Evolutionary conservation across 1,140 invertebrate species (phyloP).

Genomic region (Leguminivora glycinivorella): DNA sequence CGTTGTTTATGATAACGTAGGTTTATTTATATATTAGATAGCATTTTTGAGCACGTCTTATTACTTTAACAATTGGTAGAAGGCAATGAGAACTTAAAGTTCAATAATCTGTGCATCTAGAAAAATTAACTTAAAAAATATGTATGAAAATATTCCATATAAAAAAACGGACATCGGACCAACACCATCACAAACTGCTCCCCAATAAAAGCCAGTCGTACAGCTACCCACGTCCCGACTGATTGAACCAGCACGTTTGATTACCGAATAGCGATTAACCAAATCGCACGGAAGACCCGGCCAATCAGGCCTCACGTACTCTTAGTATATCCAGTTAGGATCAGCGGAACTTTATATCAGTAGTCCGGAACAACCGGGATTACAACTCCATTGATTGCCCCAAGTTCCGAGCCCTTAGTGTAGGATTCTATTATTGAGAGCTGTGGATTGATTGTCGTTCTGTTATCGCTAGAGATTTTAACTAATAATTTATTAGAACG

Average conservation of each 20-base stretch:
- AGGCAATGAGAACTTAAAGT: no score
- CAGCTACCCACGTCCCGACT: not conserved
- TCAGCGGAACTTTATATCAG: slow-evolving; percentile 51
- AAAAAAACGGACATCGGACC: not conserved
- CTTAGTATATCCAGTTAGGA: slow-evolving; percentile 39
- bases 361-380: slow-evolving; percentile 39
- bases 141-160: no score
- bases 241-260: slow-evolving; percentile 39
- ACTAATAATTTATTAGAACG: no score
- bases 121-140: no score
- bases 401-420: slow-evolving; percentile 37
- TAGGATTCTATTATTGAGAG: slow-evolving; percentile 16
- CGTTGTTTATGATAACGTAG: no score
- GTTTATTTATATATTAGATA: no score
- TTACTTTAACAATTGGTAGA: no score
- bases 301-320: slow-evolving; percentile 49
- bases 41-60: no score
- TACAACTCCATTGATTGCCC: slow-evolving; percentile 39
- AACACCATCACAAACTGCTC: not conserved
- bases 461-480: not conserved
- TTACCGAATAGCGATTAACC: slow-evolving; percentile 50
- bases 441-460: not conserved
- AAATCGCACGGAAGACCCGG: slow-evolving; percentile 49
- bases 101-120: no score
- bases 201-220: not conserved